A percentile compares a stretch with the other conserved stretches of the same genome.
phyloP scores from a whole-genome alignment of 2,113 vertebrate genomes.

The Gymnogyps californianus region DNA sequence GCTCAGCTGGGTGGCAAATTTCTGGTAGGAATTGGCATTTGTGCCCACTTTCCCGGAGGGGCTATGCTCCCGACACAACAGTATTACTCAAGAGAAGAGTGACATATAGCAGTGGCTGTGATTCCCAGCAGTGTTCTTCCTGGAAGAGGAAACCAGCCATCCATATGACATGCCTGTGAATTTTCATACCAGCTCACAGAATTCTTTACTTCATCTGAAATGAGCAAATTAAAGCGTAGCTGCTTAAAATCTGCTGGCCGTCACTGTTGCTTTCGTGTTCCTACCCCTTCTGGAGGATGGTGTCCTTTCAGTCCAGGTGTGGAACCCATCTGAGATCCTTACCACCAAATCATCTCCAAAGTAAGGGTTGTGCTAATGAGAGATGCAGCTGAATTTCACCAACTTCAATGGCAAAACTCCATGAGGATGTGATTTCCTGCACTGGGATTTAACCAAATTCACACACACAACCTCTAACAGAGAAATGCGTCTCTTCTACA shows the following conservation, averaged over 20 bases:
- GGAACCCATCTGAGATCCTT: neutral
- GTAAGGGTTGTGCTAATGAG: neutral
- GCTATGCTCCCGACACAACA: rapidly evolving
- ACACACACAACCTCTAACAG: neutral
- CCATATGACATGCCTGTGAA: neutral
- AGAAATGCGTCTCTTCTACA: neutral
- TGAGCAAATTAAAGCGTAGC: neutral
- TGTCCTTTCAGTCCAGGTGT: neutral
- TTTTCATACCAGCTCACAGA: neutral
- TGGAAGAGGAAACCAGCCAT: neutral
- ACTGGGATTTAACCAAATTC: neutral
- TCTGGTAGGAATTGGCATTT: neutral
- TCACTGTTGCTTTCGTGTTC: neutral
- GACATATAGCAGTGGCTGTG: neutral
- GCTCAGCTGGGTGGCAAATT: neutral
- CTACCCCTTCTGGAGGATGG: neutral
- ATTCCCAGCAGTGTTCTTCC: neutral
- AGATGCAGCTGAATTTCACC: neutral
- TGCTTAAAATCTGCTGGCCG: neutral
- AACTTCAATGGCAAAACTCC: neutral
- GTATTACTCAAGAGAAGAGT: neutral
- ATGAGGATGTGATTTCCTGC: neutral
- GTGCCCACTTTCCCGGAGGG: neutral
- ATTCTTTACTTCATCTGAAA: neutral
- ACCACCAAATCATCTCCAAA: neutral